Percentiles rank a stretch among this genome's conserved stretches.
These are phyloP conservation scores for Acromyrmex echinatior DNA, from an alignment of 1,140 invertebrate species.

Conservation along the genomic window DNA sequence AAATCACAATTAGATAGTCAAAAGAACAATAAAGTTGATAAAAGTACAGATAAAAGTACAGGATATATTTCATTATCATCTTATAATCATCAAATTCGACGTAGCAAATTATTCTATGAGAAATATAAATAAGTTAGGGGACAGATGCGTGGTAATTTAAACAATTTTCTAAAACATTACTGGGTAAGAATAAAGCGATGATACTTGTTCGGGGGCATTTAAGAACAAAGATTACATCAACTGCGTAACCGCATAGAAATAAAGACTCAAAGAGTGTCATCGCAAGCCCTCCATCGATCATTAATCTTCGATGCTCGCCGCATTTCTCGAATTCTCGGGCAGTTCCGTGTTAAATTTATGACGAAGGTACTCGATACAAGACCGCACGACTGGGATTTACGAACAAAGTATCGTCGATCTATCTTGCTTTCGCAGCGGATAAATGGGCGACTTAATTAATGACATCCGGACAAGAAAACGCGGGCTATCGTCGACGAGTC, in stretches of 20 bases:
- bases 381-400: constrained; percentile 46
- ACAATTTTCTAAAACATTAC: constrained; percentile 22
- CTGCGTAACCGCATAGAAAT: constrained; percentile 26
- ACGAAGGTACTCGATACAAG: constrained; percentile 58
- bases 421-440: constrained; percentile 46
- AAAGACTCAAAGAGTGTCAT: not conserved
- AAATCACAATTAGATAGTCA: not conserved
- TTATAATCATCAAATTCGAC: not conserved
- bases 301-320: constrained; percentile 34
- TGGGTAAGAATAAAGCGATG: not conserved
- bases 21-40: not conserved
- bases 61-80: not conserved
- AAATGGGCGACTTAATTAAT: constrained; percentile 61
- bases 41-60: not conserved
- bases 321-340: constrained; percentile 51
- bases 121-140: not conserved
- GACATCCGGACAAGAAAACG: constrained; percentile 58
- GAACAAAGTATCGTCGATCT: constrained; percentile 45
- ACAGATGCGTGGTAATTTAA: not conserved
- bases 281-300: constrained; percentile 29
- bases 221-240: constrained; percentile 39
- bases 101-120: not conserved
- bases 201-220: constrained; percentile 17
- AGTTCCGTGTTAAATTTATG: constrained; percentile 54
- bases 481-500: constrained; percentile 1